Evolutionary conservation across 2,888 invertebrate species (phyloP), one percentile per base, ranked within the genome.

Genomic region (Tenthredo notha): DNA sequence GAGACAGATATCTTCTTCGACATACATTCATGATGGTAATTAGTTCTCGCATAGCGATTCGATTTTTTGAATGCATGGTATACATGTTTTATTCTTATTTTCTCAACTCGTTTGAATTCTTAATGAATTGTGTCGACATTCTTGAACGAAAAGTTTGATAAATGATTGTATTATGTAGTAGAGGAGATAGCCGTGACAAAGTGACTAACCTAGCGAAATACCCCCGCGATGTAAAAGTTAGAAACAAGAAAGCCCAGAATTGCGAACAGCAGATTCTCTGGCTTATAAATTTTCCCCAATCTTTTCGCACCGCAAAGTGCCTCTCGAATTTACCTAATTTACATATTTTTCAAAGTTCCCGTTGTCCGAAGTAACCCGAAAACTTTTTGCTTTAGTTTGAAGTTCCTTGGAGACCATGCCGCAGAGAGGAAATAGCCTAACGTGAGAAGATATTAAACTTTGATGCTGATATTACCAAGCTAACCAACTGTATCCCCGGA

Each of bases 271-370:
- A 67, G 18, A 33, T 67, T 67, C 67, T 2, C 33, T 33, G 67
- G 67, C 67, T 61, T 80, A 37, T 61, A 80, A 61, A 58, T 80
- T 80, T 61, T 80, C 80, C 61, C 40, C 58, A 37, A 80, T 61
- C n/a, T 61, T 80, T 61, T 61, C 80, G 61, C 58, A 58, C 80
- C 80, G 80, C 80, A 58, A 80, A 80, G n/a, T 54, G 50, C 50
- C 77, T 25, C 77, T 47, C 77, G 77, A 77, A 77, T 77, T 80
- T 40, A 80, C 40, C 80, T 50, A 58, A 80, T 80, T 37, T 80
- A 61, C 61, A 80, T 58, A 58, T 80, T 80, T 61, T 61, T 25
- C 61, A 61, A 25, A n/a, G 47, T 78, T 54, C 47, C 58, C 61
- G 37, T 12, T 37, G 40, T 40, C 47, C 61, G 37, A 40, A 80